These are phyloP conservation scores for Macrotrachela quadricornifera DNA, from an alignment of 1,140 invertebrate species.

Conservation along the genomic window DNA sequence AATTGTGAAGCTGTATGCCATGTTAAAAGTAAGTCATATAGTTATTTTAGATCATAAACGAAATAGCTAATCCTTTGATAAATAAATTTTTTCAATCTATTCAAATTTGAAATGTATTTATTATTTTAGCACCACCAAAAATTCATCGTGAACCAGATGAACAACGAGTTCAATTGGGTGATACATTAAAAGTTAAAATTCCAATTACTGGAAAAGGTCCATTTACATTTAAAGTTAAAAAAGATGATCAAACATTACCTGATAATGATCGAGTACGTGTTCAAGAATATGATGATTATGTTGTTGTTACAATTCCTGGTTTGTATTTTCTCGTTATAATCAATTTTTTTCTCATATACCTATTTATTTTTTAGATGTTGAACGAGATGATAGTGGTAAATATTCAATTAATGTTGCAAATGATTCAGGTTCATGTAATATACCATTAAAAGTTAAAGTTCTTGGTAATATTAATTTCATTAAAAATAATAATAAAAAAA, in stretches of 20 bases:
- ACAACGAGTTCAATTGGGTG: conserved; percentile 22
- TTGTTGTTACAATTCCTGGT: no score
- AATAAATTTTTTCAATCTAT: not conserved
- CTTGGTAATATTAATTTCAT: not conserved
- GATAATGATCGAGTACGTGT: conserved; percentile 10
- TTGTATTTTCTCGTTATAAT: not conserved
- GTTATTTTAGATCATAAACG: not conserved
- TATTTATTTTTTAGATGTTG: not conserved
- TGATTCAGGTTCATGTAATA: not conserved
- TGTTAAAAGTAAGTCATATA: conserved; percentile 52
- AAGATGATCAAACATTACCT: conserved; percentile 52
- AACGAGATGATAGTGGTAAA: not conserved
- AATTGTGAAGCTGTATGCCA: conserved; percentile 61
- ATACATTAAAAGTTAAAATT: conserved; percentile 29
- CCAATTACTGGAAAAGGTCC: conserved; percentile 55
- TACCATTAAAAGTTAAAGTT: conserved; percentile 8
- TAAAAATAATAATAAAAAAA: no score
- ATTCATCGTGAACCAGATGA: conserved; percentile 11
- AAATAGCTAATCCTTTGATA: no score
- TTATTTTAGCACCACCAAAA: not conserved
- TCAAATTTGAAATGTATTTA: conserved; percentile 1
- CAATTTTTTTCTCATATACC: not conserved
- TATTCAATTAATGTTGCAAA: conserved; percentile 7
- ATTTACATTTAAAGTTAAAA: conserved; percentile 56
- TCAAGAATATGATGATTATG: no score